A percentile compares a stretch with the other conserved stretches of the same genome.
phyloP scores from a whole-genome alignment of 2,888 invertebrate species.

The Ceriagrion tenellum region DNA sequence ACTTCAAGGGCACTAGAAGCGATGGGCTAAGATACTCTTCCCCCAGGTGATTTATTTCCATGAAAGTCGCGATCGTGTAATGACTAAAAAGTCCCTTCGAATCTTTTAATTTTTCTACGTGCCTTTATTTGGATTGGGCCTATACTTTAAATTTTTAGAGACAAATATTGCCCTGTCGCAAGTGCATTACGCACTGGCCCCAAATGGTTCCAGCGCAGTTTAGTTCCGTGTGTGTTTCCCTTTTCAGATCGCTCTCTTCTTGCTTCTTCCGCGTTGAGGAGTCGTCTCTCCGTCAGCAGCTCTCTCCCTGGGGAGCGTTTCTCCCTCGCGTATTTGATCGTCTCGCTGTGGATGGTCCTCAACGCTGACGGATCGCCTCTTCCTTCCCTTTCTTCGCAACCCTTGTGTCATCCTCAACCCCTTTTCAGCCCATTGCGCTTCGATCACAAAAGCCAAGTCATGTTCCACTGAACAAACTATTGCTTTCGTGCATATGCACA shows the following conservation, averaged over 20 bases:
- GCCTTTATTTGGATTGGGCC: too few species aligned
- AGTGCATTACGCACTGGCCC: background rate
- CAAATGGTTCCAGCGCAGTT: background rate
- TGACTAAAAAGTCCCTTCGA: too few species aligned
- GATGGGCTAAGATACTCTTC: too few species aligned
- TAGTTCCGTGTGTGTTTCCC: background rate
- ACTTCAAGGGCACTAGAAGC: too few species aligned
- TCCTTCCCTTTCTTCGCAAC: background rate
- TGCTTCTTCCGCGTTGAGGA: background rate
- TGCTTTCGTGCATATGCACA: background rate
- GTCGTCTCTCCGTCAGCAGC: background rate
- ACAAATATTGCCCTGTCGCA: too few species aligned
- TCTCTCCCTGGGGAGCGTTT: background rate
- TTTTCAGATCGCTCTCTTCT: background rate
- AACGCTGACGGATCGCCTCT: conserved; percentile 12
- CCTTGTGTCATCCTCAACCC: background rate
- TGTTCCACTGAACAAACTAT: conserved; percentile 16
- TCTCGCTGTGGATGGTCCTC: conserved; percentile 11
- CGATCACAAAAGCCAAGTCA: conserved; percentile 34
- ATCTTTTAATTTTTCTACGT: too few species aligned
- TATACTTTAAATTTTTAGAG: too few species aligned
- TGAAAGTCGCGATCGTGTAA: too few species aligned
- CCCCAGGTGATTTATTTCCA: too few species aligned
- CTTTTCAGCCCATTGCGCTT: background rate
- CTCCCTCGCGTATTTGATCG: conserved; percentile 49